Percentiles rank a stretch among this genome's conserved stretches.
Evolutionary conservation across 92 coral and sea anemone species (phyloP).

Genomic region (Palythoa heliodiscus): DNA sequence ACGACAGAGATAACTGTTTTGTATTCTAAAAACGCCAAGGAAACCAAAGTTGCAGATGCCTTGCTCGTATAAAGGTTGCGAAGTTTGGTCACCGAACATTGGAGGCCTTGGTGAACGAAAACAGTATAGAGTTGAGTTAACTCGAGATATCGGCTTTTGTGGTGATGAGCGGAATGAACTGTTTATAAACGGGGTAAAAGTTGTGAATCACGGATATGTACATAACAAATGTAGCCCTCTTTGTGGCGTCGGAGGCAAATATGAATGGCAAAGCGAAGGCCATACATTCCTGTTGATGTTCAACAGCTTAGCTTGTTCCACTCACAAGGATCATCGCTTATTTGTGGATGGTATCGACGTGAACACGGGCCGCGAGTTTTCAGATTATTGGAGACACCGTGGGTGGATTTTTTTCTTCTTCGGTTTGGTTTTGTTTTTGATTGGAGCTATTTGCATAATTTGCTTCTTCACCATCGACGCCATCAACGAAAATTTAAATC

Average conservation of each 20-base stretch:
- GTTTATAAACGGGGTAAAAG: constrained; percentile 48
- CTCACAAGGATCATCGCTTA: constrained; percentile 51
- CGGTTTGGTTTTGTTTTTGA: constrained; percentile 44
- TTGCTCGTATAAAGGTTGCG: background rate
- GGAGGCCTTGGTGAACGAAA: constrained; percentile 37
- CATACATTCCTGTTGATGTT: constrained; percentile 54
- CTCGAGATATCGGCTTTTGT: constrained; percentile 53
- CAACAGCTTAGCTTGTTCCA: constrained; percentile 52
- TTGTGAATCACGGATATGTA: constrained; percentile 30
- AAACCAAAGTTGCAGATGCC: background rate
- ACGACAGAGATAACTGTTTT: too few relatives aligned
- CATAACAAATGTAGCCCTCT: constrained; percentile 56
- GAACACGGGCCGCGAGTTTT: constrained; percentile 55
- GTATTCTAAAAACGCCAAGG: background rate
- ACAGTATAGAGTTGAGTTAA: constrained; percentile 51
- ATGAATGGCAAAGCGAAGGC: constrained; percentile 50
- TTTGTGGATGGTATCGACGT: constrained; percentile 59
- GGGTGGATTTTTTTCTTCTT: constrained; percentile 36
- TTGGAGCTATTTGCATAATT: constrained; percentile 37
- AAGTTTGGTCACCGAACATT: constrained; percentile 54
- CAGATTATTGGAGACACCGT: constrained; percentile 47
- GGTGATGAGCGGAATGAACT: constrained; percentile 50
- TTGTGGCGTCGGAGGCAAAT: constrained; percentile 54
- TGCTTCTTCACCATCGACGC: constrained; percentile 11
- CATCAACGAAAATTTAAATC: background rate